Conservation (phyloP, 2,888 invertebrate genomes). For the Eueremaeus valkanovi region DNA sequence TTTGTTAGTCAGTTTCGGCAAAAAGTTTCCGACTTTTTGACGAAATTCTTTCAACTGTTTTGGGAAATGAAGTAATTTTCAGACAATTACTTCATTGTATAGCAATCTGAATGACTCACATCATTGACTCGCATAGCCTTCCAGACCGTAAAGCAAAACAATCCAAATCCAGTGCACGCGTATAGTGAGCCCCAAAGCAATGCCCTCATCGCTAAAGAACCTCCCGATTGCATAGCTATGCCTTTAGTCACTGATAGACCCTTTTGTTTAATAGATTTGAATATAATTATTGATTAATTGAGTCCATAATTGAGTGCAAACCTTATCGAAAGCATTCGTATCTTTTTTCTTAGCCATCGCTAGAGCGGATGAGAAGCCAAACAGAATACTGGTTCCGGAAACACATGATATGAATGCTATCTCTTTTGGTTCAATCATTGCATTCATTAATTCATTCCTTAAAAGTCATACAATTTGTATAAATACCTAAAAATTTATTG, state of each 20-base stretch:
- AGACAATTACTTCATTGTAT: no score
- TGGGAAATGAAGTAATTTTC: conserved; percentile 26
- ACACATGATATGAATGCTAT: conserved; percentile 63
- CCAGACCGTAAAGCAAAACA: conserved; percentile 77
- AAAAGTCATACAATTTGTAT: background rate
- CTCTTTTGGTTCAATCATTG: background rate
- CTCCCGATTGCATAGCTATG: conserved; percentile 67
- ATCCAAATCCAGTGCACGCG: conserved; percentile 76
- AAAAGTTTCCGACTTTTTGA: conserved; percentile 67
- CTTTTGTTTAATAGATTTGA: conserved; percentile 46
- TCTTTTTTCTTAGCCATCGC: conserved; percentile 73
- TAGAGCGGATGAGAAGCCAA: conserved; percentile 75
- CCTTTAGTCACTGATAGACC: conserved; percentile 57
- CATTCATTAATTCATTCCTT: background rate
- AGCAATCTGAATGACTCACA: conserved; percentile 61
- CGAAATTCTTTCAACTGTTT: conserved; percentile 73
- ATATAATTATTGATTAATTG: background rate
- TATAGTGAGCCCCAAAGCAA: conserved; percentile 82
- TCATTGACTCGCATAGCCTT: conserved; percentile 79
- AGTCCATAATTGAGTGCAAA: conserved; percentile 41
- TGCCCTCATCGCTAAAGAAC: conserved; percentile 72
- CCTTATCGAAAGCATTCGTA: conserved; percentile 69
- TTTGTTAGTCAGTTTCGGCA: conserved; percentile 73
- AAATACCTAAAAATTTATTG: conserved; percentile 14
- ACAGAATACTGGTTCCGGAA: conserved; percentile 70